Base-by-base conservation (phyloP, 2,888 invertebrate species). In the Leptinotarsa peninsularis region DNA sequence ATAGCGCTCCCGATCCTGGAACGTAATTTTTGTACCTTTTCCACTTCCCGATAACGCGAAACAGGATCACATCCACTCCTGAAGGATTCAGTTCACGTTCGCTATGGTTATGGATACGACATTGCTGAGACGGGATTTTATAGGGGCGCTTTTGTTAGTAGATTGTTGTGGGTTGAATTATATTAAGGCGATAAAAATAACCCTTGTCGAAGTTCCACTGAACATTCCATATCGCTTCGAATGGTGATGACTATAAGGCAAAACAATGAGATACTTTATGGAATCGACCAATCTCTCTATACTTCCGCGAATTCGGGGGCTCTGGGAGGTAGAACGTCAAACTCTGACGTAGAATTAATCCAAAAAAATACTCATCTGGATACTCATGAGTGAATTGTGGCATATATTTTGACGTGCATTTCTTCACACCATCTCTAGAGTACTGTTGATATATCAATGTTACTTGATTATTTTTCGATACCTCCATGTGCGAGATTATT, bases 51-150 rank as follows among this genome's bases (percentile, higher is more conserved):
- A 58, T 58, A 58, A 58, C 58, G 58, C 14, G 58, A 58, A 58
- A 58, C 23, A 58, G 13, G 58, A 58, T 58, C 58, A 14, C 58
- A 17, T 58, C 58, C 13, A 14, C 14, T 21, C 23, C 15, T 58
- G 58, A 58, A 58, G 23, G 58, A 58, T 23, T 58, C 58, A 15
- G 58, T 58, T 58, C 58, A 58, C 58, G 58, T 58, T 58, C 58
- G 13, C 58, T 58, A 58, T 27, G 58, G 58, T 23, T 58, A 58
- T 58, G 58, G 58, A 21, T 58, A 23, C 58, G 58, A 58, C 58
- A 58, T 21, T 23, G 15, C 58, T 4, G 58, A 58, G 58, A 58
- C 21, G 15, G 21, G 58, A 58, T 58, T 58, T 58, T 14, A 58
- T 58, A 17, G 58, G 58, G 58, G 27, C 23, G 21, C 21, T 58